phyloP scores from a whole-genome alignment of 2,797 vertebrate genomes.

The Lerista edwardsae region DNA sequence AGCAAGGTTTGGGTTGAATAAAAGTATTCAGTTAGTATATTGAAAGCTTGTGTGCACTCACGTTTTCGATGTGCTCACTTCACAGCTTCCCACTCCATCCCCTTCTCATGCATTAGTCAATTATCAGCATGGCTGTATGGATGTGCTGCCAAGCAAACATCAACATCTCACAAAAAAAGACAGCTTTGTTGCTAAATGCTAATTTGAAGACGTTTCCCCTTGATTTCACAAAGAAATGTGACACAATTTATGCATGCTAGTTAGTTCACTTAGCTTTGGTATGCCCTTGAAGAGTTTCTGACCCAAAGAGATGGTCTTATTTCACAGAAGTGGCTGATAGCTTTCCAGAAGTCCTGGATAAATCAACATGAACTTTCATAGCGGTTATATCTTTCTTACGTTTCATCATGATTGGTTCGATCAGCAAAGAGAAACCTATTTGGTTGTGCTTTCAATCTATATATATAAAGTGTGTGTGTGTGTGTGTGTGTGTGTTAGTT shows the following conservation, averaged over 20 bases:
- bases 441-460: not conserved
- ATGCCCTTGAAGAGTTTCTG: not conserved
- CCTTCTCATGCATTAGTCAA: not conserved
- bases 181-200: constrained; percentile 28
- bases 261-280: constrained; percentile 13
- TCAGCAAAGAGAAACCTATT: not conserved
- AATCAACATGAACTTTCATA: not conserved
- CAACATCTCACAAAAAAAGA: not conserved
- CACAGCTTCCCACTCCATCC: not conserved
- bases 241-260: not conserved
- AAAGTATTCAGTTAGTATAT: not conserved
- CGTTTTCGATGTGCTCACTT: not conserved
- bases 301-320: not conserved
- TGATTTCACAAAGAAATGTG: constrained; percentile 7
- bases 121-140: constrained; percentile 27
- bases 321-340: not conserved
- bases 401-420: not conserved
- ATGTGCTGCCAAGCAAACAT: constrained; percentile 44
- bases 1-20: not conserved
- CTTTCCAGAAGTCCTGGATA: not conserved
- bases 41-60: not conserved
- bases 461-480: no score
- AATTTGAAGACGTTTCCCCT: constrained; percentile 23
- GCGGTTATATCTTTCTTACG: not conserved
- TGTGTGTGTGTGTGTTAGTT: no score